phyloP scores from a whole-genome alignment of 2,797 vertebrate species.

The Scolopax bukidnonensis region DNA sequence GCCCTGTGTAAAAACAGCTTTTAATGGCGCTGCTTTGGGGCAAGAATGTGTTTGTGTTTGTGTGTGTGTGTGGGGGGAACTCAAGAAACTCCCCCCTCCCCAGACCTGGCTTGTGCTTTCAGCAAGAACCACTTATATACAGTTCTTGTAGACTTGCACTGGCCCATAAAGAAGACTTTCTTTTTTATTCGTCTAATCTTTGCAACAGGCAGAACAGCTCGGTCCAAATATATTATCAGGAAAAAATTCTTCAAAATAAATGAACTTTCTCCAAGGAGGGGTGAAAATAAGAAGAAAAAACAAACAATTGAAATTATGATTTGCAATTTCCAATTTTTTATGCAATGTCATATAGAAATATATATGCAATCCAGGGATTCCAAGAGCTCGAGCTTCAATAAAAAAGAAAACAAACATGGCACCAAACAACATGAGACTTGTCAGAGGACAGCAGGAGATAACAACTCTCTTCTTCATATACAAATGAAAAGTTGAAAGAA shows the following conservation, averaged over 20 bases:
- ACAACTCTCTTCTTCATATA: not conserved
- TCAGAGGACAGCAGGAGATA: not conserved
- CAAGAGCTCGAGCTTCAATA: not conserved
- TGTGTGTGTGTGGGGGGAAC: too few relatives aligned
- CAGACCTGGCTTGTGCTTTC: not conserved
- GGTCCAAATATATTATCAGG: not conserved
- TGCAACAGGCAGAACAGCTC: not conserved
- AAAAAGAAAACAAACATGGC: not conserved
- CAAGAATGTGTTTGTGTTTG: too few relatives aligned
- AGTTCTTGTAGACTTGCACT: not conserved
- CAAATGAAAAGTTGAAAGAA: not conserved
- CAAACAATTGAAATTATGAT: not conserved
- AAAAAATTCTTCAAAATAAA: not conserved
- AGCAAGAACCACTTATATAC: not conserved
- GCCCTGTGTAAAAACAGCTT: not conserved
- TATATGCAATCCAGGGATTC: not conserved
- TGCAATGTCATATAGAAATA: not conserved
- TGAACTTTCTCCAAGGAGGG: not conserved
- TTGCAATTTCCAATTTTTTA: not conserved
- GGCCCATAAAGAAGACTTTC: not conserved
- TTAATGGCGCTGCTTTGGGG: not conserved
- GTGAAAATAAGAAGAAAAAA: not conserved
- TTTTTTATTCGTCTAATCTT: not conserved
- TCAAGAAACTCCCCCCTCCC: accelerated
- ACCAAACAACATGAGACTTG: not conserved